Conservation (phyloP, 2,888 invertebrate species). For the Abscondita cerata region DNA sequence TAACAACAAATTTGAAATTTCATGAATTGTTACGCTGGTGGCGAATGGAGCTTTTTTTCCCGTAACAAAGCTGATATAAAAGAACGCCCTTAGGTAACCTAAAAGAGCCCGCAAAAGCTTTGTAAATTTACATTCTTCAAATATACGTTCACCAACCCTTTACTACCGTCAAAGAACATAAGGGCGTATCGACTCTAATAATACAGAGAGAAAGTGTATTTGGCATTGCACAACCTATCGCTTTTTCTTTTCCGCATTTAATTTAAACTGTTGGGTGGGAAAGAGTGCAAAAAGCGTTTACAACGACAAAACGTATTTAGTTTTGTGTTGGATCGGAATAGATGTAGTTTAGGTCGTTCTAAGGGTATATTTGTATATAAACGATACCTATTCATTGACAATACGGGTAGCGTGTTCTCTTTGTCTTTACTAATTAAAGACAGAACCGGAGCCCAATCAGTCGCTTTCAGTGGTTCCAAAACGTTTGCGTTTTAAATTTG, state of each 20-base stretch:
- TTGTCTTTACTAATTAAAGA: conserved; percentile 58
- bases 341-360: conserved; percentile 36
- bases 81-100: conserved; percentile 42
- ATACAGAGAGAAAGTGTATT: conserved; percentile 32
- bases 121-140: conserved; percentile 52
- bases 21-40: conserved; percentile 14
- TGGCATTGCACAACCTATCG: conserved; percentile 11
- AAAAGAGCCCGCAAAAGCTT: conserved; percentile 48
- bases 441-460: conserved; percentile 47
- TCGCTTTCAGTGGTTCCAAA: conserved; percentile 18
- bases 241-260: conserved; percentile 20
- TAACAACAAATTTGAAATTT: conserved; percentile 31
- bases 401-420: conserved; percentile 54
- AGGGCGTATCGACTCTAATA: conserved; percentile 46
- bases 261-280: conserved; percentile 18
- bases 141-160: conserved; percentile 49
- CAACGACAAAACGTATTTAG: conserved; percentile 18
- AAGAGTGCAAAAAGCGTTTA: conserved; percentile 25
- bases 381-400: conserved; percentile 56
- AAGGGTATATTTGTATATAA: conserved; percentile 44
- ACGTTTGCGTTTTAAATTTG: conserved; percentile 9
- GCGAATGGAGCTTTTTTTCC: too few relatives aligned
- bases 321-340: conserved; percentile 29
- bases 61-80: conserved; percentile 37
- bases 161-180: conserved; percentile 49